Evolutionary conservation across 2,888 invertebrate genomes (phyloP), one percentile per base, ranked within the genome.

Genomic region (Siphlonurus alternatus): DNA sequence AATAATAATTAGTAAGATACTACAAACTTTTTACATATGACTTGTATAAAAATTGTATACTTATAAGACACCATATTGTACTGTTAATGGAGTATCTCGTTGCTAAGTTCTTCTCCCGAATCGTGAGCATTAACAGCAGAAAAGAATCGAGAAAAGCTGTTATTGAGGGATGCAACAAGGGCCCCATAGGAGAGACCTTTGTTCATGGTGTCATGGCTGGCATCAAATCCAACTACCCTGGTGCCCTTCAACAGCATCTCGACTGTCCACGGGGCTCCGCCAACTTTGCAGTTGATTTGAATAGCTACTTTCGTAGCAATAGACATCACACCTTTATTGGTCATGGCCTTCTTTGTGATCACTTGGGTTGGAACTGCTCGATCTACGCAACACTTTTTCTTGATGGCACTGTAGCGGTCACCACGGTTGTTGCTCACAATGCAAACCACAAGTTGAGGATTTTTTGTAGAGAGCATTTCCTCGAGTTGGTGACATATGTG

Each of bases 251-350:
- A 66, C 0, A 90, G 90, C 38, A 89, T 78, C 0, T 82, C 79
- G 0, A 93, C 81, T 1, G 81, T 78, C 95, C 95, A 96, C 0
- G 94, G 90, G 0, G 89, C 86, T 0, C 95, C 96, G 22, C 95
- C 94, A 38, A 56, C 75, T 70, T 97, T 98, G 70, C 93, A 92
- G 73, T 91, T 92, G 69, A 98, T 83, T 73, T 98, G 97, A 20
- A 97, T 89, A 0, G 89, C 90, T 0, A 97, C 84, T 78, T 97
- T 97, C 0, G 93, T 93, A 0, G 90, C 91, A 59, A 96, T 86
- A 0, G 89, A 88, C 84, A 88, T 84, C 0, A 83, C 77, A 1
- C 79, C 80, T 72, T 85, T 87, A 68, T 80, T 78, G 0, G 77
- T 76, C 66, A 89, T 73, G 63, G 82, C 87, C 54, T 81, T 81